Evolutionary conservation across 2,113 vertebrate genomes (phyloP).

Genomic region (Haemorhous mexicanus): DNA sequence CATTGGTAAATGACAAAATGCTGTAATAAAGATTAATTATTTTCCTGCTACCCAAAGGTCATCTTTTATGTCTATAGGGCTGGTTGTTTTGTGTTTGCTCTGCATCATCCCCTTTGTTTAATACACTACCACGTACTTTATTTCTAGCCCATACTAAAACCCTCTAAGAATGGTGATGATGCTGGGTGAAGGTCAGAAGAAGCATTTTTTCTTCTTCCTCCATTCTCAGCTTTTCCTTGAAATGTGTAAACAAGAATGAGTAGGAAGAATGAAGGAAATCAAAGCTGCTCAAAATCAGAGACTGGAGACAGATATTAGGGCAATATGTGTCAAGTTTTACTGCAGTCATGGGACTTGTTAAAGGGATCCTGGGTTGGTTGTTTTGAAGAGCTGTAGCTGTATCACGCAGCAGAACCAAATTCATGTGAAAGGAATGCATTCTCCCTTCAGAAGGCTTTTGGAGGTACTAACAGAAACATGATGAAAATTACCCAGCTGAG

Average conservation of each 20-base stretch:
- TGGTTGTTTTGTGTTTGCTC: background rate
- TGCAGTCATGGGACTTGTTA: background rate
- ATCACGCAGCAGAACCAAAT: background rate
- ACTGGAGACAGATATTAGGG: background rate
- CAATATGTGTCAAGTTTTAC: background rate
- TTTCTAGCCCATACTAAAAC: background rate
- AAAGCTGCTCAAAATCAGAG: background rate
- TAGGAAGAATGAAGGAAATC: background rate
- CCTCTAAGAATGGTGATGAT: background rate
- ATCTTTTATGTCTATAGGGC: background rate
- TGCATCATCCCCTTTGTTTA: background rate
- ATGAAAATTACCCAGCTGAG: background rate
- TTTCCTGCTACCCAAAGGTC: background rate
- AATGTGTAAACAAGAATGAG: background rate
- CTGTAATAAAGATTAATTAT: background rate
- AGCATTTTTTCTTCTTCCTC: background rate
- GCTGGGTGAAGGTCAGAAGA: background rate
- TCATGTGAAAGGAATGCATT: accelerated
- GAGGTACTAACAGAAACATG: background rate
- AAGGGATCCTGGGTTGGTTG: too few relatives aligned
- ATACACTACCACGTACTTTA: background rate
- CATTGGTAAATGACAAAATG: background rate
- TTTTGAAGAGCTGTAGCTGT: background rate
- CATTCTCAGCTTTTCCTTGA: background rate
- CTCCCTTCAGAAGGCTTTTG: background rate